Conservation (phyloP, 2,888 invertebrate genomes). For the Pollenia griseotomentosa region DNA sequence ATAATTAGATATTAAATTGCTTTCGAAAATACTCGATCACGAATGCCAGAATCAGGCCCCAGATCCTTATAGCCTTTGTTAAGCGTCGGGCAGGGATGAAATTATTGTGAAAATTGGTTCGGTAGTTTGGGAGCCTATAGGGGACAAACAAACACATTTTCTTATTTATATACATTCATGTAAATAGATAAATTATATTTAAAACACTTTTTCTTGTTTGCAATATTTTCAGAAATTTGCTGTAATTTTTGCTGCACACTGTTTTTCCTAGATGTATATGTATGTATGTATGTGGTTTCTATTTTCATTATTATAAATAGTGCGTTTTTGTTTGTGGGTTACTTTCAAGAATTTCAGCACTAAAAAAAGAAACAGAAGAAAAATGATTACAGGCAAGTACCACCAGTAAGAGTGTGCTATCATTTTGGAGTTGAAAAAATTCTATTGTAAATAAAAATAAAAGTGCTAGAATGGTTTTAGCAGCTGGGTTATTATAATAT, state of each 20-base stretch:
- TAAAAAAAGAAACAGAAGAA: slow-evolving; percentile 47
- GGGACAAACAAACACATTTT: too few species aligned
- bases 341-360: slow-evolving; percentile 47
- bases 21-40: too few species aligned
- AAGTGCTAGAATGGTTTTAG: slow-evolving; percentile 26
- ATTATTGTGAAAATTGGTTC: too few species aligned
- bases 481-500: slow-evolving; percentile 57
- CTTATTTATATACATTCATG: too few species aligned
- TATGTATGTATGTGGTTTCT: not conserved
- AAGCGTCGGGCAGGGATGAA: too few species aligned
- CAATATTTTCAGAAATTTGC: not conserved
- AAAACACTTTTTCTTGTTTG: too few species aligned
- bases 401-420: slow-evolving; percentile 47
- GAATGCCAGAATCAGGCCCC: too few species aligned
- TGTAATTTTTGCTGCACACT: slow-evolving; percentile 1
- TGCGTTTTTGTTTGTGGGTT: slow-evolving; percentile 63
- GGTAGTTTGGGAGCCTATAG: too few species aligned
- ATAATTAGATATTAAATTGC: too few species aligned
- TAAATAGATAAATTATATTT: too few species aligned
- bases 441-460: slow-evolving; percentile 42
- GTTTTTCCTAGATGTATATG: not conserved
- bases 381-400: slow-evolving; percentile 41
- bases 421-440: slow-evolving; percentile 38
- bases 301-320: slow-evolving; percentile 35
- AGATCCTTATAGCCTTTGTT: too few species aligned